Percentiles rank a stretch among this genome's conserved stretches.
These are phyloP conservation scores for Patiria miniata DNA, from an alignment of 35 echinoderm and acorn worm genomes.

Conservation along the genomic window DNA sequence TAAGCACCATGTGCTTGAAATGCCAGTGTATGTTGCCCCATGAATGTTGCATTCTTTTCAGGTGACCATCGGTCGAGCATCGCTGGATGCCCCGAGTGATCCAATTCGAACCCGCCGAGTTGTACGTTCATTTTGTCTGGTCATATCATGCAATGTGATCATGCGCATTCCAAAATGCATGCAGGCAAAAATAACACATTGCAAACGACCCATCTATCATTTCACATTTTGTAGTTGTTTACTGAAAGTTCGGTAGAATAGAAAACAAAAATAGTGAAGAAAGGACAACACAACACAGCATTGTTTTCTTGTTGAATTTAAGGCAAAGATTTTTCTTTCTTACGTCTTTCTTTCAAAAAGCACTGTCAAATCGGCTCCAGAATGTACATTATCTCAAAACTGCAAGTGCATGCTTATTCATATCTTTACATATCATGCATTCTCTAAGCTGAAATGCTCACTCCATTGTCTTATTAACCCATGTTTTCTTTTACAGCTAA, in stretches of 20 bases:
- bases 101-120: background rate
- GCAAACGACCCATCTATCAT: too few relatives aligned
- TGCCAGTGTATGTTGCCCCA: background rate
- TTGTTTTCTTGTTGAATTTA: too few relatives aligned
- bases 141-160: background rate
- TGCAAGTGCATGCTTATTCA: too few relatives aligned
- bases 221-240: too few relatives aligned
- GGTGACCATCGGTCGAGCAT: slow-evolving; percentile 3
- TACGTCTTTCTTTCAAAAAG: too few relatives aligned
- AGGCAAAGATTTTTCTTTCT: too few relatives aligned
- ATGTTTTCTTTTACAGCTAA: slow-evolving; percentile 5
- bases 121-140: slow-evolving; percentile 14
- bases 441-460: background rate
- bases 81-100: background rate
- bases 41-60: background rate
- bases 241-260: too few relatives aligned
- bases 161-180: background rate
- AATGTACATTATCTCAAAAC: too few relatives aligned
- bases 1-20: background rate
- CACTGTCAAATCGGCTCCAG: too few relatives aligned
- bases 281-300: too few relatives aligned
- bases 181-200: background rate
- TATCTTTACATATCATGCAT: too few relatives aligned
- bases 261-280: too few relatives aligned
- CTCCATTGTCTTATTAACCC: background rate